Evolutionary conservation across 2,797 vertebrate genomes (phyloP).

Genomic region (Labroides dimidiatus): DNA sequence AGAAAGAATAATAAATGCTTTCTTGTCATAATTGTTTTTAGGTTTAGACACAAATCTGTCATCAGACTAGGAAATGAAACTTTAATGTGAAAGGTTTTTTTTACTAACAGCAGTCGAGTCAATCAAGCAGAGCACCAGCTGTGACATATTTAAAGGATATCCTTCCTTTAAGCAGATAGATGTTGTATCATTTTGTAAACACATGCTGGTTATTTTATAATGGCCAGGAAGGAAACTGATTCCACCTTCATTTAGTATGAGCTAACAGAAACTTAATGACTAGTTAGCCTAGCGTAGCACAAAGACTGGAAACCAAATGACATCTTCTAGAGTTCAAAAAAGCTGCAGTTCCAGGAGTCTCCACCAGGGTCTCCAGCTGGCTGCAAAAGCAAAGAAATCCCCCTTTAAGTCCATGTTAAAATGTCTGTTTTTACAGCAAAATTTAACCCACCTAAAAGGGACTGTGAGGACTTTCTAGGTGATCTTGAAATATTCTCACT

Average conservation of each 20-base stretch:
- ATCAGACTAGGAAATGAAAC: neutral
- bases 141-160: neutral
- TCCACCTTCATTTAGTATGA: neutral
- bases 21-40: constrained; percentile 6
- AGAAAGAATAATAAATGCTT: constrained; percentile 24
- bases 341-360: no score
- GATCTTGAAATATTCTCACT: no score
- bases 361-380: no score
- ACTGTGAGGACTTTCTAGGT: no score
- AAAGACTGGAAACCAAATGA: neutral
- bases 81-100: neutral
- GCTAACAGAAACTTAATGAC: neutral
- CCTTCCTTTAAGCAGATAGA: neutral
- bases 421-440: no score
- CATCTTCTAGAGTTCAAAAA: no score
- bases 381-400: no score
- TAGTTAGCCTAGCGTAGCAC: neutral
- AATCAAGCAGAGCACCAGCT: neutral
- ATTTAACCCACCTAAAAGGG: no score
- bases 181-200: neutral
- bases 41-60: neutral
- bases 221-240: neutral
- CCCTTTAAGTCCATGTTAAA: no score
- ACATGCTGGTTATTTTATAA: neutral
- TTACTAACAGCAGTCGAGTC: neutral